phyloP scores from a whole-genome alignment of 2,797 vertebrate genomes.

The Thamnophis elegans region DNA sequence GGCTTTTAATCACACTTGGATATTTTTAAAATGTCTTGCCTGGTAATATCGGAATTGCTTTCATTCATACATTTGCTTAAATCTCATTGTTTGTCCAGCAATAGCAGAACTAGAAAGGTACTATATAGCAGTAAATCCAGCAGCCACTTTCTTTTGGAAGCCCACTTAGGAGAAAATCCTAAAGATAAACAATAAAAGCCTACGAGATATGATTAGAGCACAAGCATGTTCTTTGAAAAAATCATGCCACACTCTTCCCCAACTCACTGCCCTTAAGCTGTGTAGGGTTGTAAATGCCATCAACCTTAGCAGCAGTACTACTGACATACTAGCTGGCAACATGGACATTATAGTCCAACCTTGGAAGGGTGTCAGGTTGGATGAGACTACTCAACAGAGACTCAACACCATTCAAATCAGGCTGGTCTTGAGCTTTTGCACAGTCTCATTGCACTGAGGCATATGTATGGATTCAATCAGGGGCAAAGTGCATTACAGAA shows the following conservation, averaged over 20 bases:
- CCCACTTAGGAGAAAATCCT: background rate
- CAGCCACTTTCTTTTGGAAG: background rate
- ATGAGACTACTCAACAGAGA: background rate
- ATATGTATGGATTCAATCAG: background rate
- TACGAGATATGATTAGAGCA: background rate
- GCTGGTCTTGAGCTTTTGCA: background rate
- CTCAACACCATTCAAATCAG: background rate
- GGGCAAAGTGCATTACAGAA: background rate
- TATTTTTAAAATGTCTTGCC: slow-evolving; percentile 52
- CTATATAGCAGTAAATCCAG: slow-evolving; percentile 13
- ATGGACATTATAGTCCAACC: background rate
- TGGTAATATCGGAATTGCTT: slow-evolving; percentile 29
- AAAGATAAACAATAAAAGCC: background rate
- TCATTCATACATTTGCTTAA: slow-evolving; percentile 48
- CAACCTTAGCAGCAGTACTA: background rate
- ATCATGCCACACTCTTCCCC: background rate
- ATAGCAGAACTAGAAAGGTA: slow-evolving; percentile 25
- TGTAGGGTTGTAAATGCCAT: background rate
- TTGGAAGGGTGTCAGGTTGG: background rate
- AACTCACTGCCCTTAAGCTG: background rate
- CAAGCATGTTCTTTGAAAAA: background rate
- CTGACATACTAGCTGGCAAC: background rate
- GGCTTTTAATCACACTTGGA: slow-evolving; percentile 19
- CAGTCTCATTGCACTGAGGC: background rate
- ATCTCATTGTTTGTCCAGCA: slow-evolving; percentile 42